Evolutionary conservation across 2,888 invertebrate species (phyloP).

Genomic region (Synanthedon formicaeformis): DNA sequence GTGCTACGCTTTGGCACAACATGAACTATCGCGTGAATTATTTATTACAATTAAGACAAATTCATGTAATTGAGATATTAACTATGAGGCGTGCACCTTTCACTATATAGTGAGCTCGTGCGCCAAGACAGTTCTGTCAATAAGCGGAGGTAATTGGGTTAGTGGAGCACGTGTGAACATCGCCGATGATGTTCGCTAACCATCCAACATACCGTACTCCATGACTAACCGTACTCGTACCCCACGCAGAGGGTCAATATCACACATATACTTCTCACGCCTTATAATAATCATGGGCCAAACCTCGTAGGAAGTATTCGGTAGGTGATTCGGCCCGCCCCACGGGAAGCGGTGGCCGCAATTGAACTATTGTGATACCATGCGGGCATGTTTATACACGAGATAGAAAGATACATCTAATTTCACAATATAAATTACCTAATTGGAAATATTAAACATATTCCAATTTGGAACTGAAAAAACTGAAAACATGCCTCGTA

Average conservation of each 20-base stretch:
- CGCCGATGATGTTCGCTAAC: conserved; percentile 15
- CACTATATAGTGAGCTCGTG: conserved; percentile 35
- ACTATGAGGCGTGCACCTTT: conserved; percentile 23
- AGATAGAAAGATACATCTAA: background rate
- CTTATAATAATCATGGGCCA: background rate
- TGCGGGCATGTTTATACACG: background rate
- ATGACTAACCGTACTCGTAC: conserved; percentile 18
- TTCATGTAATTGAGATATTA: background rate
- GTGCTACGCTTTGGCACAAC: background rate
- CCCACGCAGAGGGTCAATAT: conserved; percentile 28
- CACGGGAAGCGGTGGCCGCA: background rate
- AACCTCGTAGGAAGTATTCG: no score
- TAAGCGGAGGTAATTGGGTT: conserved; percentile 60
- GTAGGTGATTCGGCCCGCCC: background rate
- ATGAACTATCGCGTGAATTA: background rate
- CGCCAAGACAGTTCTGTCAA: conserved; percentile 65
- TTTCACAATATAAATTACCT: background rate
- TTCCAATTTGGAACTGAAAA: background rate
- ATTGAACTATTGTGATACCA: no score
- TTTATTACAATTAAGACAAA: background rate
- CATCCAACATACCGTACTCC: conserved; percentile 14
- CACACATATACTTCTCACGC: conserved; percentile 11
- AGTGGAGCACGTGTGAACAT: conserved; percentile 51
- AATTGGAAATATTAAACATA: no score
- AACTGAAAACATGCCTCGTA: background rate